phyloP scores from a whole-genome alignment of 2,797 vertebrate species.

The Chromis chromis region DNA sequence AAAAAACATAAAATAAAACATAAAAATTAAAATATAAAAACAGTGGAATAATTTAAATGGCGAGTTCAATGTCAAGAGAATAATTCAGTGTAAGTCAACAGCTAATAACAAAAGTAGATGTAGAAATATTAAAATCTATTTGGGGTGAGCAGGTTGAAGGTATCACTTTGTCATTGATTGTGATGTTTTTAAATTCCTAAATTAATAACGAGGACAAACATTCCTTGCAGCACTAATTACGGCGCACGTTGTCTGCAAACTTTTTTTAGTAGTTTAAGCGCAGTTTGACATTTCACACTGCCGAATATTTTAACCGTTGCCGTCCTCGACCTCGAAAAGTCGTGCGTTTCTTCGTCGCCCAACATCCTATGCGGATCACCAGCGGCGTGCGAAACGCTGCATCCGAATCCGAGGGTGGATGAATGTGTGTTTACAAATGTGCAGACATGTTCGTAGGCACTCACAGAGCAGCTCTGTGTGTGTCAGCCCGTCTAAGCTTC shows the following conservation, averaged over 20 bases:
- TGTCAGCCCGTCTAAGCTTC: slow-evolving; percentile 78
- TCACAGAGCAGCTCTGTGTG: slow-evolving; percentile 59
- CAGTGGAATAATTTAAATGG: too few species aligned
- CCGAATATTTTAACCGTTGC: slow-evolving; percentile 23
- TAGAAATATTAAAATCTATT: too few species aligned
- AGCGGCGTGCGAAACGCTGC: slow-evolving; percentile 27
- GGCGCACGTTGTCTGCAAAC: background rate
- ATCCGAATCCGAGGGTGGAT: slow-evolving; percentile 45
- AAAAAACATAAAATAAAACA: too few species aligned
- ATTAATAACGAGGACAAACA: background rate
- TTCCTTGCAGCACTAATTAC: slow-evolving; percentile 4
- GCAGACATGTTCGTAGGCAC: slow-evolving; percentile 48
- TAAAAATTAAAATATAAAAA: too few species aligned
- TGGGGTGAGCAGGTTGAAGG: background rate
- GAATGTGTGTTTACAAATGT: slow-evolving; percentile 63
- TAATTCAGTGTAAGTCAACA: too few species aligned
- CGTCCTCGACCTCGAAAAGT: slow-evolving; percentile 29
- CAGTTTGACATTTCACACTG: slow-evolving; percentile 13
- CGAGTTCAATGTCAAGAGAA: too few species aligned
- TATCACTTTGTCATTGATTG: background rate
- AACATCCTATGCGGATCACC: slow-evolving; percentile 31
- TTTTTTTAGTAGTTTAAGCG: background rate
- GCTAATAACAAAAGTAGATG: too few species aligned
- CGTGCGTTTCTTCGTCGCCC: slow-evolving; percentile 36
- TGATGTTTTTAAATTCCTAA: background rate